These are phyloP conservation scores for Microtus oregoni DNA, from an alignment of 2,113 vertebrate genomes.

Conservation along the genomic window DNA sequence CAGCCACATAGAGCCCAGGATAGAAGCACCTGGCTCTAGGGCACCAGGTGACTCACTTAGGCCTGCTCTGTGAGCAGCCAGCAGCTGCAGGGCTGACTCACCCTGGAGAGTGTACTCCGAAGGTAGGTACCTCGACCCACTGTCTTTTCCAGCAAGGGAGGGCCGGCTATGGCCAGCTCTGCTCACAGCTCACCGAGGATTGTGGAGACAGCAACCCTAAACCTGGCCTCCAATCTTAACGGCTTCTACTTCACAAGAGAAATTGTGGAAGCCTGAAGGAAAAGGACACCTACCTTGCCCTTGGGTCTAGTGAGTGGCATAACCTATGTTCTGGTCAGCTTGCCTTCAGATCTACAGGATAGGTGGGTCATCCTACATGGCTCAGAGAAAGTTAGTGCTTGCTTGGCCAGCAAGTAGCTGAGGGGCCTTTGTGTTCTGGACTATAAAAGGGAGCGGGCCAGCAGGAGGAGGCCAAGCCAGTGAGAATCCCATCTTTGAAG, in stretches of 20 bases:
- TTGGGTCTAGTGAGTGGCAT: neutral
- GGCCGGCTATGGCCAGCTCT: neutral
- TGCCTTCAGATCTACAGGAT: neutral
- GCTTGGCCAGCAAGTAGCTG: constrained; percentile 6
- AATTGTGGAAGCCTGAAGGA: neutral
- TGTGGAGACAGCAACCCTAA: neutral
- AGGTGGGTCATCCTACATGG: neutral
- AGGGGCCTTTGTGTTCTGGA: constrained; percentile 21
- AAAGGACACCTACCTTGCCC: neutral
- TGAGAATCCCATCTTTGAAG: constrained; percentile 53
- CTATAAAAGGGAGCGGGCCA: constrained; percentile 28
- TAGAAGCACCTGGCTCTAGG: neutral
- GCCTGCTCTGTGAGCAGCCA: neutral
- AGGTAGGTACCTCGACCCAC: neutral
- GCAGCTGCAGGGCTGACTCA: neutral
- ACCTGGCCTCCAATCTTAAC: neutral
- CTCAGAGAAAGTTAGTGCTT: constrained; percentile 20
- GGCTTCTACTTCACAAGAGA: neutral
- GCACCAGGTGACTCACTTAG: neutral
- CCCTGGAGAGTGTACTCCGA: neutral
- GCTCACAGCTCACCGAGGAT: neutral
- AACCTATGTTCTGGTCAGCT: neutral
- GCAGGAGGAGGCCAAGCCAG: constrained; percentile 31
- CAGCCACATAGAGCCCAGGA: neutral
- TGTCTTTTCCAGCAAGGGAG: neutral